Percentiles rank a stretch among this genome's conserved stretches.
phyloP scores from a whole-genome alignment of 1,140 invertebrate species.

The Marisa cornuarietis region DNA sequence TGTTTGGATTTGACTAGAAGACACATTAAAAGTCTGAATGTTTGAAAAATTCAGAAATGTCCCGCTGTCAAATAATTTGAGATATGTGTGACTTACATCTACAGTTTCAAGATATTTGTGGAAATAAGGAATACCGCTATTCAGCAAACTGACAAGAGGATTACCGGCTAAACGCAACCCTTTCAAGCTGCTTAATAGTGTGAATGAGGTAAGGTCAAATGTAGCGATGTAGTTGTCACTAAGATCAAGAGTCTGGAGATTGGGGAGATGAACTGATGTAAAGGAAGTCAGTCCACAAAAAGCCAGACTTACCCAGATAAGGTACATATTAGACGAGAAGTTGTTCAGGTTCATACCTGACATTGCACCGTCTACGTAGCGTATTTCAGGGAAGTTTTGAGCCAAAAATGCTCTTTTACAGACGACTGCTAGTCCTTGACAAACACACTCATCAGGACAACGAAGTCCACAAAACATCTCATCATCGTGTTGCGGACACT shows the following conservation, averaged over 20 bases:
- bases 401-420: background rate
- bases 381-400: background rate
- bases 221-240: background rate
- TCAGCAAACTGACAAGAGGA: background rate
- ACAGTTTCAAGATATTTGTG: background rate
- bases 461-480: background rate
- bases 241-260: background rate
- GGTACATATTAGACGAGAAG: background rate
- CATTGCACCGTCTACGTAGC: background rate
- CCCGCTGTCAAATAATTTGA: background rate
- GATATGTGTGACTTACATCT: background rate
- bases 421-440: background rate
- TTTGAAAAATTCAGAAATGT: background rate
- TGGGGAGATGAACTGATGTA: background rate
- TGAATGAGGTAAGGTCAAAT: background rate
- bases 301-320: background rate
- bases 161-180: background rate
- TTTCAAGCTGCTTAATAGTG: background rate
- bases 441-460: background rate
- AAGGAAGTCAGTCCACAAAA: background rate
- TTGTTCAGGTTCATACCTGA: background rate
- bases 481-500: slow-evolving; percentile 2
- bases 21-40: background rate
- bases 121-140: background rate
- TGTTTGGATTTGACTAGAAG: background rate